Conservation (phyloP, 2,113 vertebrate genomes). For the Neodontobutis hainanensis region DNA sequence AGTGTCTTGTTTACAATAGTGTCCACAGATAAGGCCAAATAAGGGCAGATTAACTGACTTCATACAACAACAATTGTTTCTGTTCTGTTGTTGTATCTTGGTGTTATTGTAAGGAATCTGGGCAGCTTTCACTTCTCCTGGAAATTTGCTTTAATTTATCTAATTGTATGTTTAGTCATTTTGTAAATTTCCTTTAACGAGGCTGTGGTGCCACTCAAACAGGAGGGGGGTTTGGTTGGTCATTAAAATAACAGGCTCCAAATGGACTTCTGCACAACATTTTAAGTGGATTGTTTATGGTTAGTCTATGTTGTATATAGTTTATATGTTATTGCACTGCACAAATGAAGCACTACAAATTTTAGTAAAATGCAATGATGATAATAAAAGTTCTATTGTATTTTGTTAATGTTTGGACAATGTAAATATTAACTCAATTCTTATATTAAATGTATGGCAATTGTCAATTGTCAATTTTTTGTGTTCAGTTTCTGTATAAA, state of each 20-base stretch:
- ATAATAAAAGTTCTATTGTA: no score
- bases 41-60: slow-evolving; percentile 26
- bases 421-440: no score
- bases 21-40: slow-evolving; percentile 38
- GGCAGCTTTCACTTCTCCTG: slow-evolving; percentile 48
- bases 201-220: slow-evolving; percentile 53
- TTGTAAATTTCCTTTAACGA: slow-evolving; percentile 69
- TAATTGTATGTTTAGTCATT: slow-evolving; percentile 70
- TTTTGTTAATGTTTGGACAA: no score
- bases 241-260: slow-evolving; percentile 23
- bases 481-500: neutral
- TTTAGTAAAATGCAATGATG: no score
- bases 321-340: no score
- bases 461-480: no score
- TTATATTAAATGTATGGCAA: no score
- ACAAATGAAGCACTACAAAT: no score
- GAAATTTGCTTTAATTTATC: slow-evolving; percentile 63
- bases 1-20: slow-evolving; percentile 31
- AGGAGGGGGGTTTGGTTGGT: slow-evolving; percentile 32
- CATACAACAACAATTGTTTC: slow-evolving; percentile 18
- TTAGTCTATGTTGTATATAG: no score
- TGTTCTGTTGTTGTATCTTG: no score
- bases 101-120: slow-evolving; percentile 48
- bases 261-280: neutral
- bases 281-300: no score